These are phyloP conservation scores for Anthophora plumipes DNA, from an alignment of 2,888 invertebrate species.

Conservation along the genomic window DNA sequence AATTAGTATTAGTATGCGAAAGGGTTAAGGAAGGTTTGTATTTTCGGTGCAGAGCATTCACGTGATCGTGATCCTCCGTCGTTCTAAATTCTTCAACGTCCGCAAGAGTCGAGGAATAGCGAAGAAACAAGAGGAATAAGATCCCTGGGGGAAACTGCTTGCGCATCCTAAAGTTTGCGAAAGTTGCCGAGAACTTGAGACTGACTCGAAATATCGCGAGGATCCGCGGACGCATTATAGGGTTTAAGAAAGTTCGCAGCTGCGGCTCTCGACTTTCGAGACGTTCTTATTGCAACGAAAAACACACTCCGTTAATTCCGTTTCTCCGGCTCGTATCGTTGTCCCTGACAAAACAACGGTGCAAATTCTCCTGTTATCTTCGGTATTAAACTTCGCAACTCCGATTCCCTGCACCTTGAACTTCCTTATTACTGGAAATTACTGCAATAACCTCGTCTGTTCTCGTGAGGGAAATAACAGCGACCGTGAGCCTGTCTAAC, in stretches of 20 bases:
- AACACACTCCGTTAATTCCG: slow-evolving; percentile 19
- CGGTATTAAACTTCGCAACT: not conserved
- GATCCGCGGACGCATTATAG: slow-evolving; percentile 45
- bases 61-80: slow-evolving; percentile 60
- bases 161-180: slow-evolving; percentile 21
- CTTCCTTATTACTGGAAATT: not conserved
- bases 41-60: slow-evolving; percentile 52
- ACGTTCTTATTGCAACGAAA: slow-evolving; percentile 29
- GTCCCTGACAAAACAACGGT: not conserved
- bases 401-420: not conserved
- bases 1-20: no score
- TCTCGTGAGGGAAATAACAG: not conserved
- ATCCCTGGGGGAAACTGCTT: slow-evolving; percentile 29
- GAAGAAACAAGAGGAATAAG: slow-evolving; percentile 32
- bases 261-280: slow-evolving; percentile 18
- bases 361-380: not conserved
- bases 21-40: not conserved
- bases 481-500: not conserved
- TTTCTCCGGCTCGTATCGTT: not conserved
- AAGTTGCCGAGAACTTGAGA: slow-evolving; percentile 34
- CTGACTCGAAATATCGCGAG: slow-evolving; percentile 42
- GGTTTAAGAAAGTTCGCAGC: slow-evolving; percentile 45
- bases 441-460: not conserved
- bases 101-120: slow-evolving; percentile 34
- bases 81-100: slow-evolving; percentile 60